Evolutionary conservation across 1,140 invertebrate genomes (phyloP), one percentile per base, ranked within the genome.

Genomic region (Drosophila biarmipes): DNA sequence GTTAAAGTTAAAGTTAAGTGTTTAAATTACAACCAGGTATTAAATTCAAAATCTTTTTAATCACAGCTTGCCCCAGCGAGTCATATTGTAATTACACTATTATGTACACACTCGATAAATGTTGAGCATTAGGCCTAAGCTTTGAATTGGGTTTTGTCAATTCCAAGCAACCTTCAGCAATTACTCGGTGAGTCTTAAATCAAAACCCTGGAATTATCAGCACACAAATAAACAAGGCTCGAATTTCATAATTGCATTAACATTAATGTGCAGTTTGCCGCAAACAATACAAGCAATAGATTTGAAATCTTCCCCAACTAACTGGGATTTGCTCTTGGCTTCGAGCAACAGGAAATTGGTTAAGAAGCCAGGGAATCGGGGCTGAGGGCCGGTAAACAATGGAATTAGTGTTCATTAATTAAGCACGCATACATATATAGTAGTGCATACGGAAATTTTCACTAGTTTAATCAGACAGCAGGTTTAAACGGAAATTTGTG

Each of bases 381-480:
- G 17, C 21, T 46, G 49, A 31, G 67, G 52, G 64, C 37, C 15
- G 11, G 67, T 69, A 69, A 67, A 75, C 78, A 80, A 67, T 53
- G 27, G 55, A 48, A 81, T 78, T 82, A 74, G 63, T 82, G 80
- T 72, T 79, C 75, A 79, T 82, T 84, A 84, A 82, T 84, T 84
- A 76, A 45, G 46, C 55, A 71, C 69, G 69, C 64, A 69, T 71
- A 71, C 69, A 69, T 48, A 69, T 48, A 55, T 45, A 54, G 51
- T 19, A 75, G 67, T 64, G 59, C 45, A 69, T 78, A 43, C 31
- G 45, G 45, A 11, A 81, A 61, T 54, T 48, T 58, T 17, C 40
- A 46, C 21, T 43, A 59, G 46, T 46, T 46, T 75, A 72, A 74
- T 71, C 57, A 59, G 31, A 35, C 52, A 54, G 40, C 37, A 55